Evolutionary conservation across 1,140 invertebrate genomes (phyloP), one percentile per base, ranked within the genome.

Genomic region (Calliphora vicina): DNA sequence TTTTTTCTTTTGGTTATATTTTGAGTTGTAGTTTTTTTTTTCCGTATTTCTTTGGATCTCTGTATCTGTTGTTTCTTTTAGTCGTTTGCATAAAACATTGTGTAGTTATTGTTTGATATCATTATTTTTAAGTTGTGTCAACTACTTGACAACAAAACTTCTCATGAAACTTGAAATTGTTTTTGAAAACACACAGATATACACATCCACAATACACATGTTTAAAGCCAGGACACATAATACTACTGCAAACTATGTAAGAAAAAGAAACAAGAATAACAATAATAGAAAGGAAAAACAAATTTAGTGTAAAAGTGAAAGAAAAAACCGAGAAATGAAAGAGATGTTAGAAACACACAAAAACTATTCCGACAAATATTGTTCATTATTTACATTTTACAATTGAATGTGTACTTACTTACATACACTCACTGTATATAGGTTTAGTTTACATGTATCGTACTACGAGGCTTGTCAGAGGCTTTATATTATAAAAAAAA

Each of bases 41-140:
- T 50, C 45, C 15, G 35, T 35, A 5, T 35, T 35, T 35, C 10
- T 35, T 35, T 35, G 35, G 35, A 35, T 35, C 15, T 57, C 13
- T n/a, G 15, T 57, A 17, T 57, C 50, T 57, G 45, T 57, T 57
- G 50, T 57, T n/a, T 57, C n/a, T n/a, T 17, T 57, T n/a, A 57
- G 50, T 57, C 50, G 50, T 67, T 67, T 67, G 61, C 61, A 67
- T 67, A 67, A 67, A 67, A 67, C 61, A 23, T 35, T 35, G 35
- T 35, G 10, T 67, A 67, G 61, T 67, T 67, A 67, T 67, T 67
- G 61, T 67, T 67, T 67, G 61, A 67, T 67, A 23, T 67, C 61
- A 67, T 67, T 67, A 67, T 67, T 67, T 67, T 67, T 67, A 67
- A 67, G 61, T 67, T 67, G 61, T 67, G 61, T 67, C 61, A 67